Evolutionary conservation across 2,888 invertebrate species (phyloP).

Genomic region (Axea sp.): DNA sequence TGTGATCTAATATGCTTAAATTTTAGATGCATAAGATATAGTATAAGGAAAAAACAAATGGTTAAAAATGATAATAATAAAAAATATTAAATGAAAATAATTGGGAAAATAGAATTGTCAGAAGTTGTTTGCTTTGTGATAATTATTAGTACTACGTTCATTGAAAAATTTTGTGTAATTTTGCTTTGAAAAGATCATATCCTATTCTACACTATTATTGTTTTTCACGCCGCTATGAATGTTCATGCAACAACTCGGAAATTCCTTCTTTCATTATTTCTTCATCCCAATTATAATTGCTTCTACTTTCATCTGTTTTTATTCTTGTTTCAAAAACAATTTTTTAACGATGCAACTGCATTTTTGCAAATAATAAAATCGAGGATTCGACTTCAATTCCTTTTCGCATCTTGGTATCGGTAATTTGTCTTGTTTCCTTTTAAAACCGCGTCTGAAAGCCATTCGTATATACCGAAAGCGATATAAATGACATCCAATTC

Average conservation of each 20-base stretch:
- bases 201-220: conserved; percentile 45
- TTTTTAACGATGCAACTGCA: conserved; percentile 37
- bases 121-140: conserved; percentile 65
- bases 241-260: conserved; percentile 13
- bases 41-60: no score
- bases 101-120: conserved; percentile 63
- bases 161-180: conserved; percentile 72
- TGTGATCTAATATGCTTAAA: no score
- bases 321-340: neutral
- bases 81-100: conserved; percentile 31
- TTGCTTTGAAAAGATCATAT: conserved; percentile 53
- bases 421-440: conserved; percentile 69
- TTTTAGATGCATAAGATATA: no score
- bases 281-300: conserved; percentile 52
- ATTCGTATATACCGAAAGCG: conserved; percentile 63
- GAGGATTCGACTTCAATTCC: conserved; percentile 19
- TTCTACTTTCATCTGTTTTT: conserved; percentile 33
- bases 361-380: conserved; percentile 64
- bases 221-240: conserved; percentile 52
- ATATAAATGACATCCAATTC: conserved; percentile 68
- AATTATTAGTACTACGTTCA: conserved; percentile 63
- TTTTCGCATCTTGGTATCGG: conserved; percentile 53
- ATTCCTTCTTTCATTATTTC: conserved; percentile 46
- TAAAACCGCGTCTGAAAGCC: conserved; percentile 48
- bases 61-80: no score